Evolutionary conservation across 1,140 invertebrate species (phyloP), one percentile per base, ranked within the genome.

Genomic region (Adelges cooleyi): DNA sequence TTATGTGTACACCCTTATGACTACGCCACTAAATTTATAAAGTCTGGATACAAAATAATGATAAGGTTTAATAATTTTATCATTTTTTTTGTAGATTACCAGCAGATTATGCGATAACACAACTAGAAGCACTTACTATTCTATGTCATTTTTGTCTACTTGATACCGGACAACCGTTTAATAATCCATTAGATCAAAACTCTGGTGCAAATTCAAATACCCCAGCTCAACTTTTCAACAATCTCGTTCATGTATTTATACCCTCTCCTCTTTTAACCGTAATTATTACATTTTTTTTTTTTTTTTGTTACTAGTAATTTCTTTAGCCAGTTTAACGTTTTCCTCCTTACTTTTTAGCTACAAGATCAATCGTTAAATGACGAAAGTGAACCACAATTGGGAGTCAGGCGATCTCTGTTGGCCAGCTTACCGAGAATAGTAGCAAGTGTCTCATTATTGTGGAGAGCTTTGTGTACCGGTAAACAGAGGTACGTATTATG

Each of bases 131-230:
- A 1, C 73, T 94, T 56, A 91, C 89, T 1, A 85, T 89, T 38
- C 75, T 94, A 6, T 83, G 87, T 69, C 90, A 94, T 74, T 92
- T 89, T 74, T 92, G 89, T 70, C 75, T 94, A 15, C 75, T 93
- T 68, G 89, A 93, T 73, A 81, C 80, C 48, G 80, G 79, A 6
- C 81, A 81, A 67, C 81, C 80, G 6, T 80, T 82, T 20, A 83
- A 82, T 71, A 82, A 84, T 40, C 80, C 80, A 10, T 62, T 62
- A 33, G 56, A 62, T 73, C 78, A 11, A 78, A 75, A 65, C 74
- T 75, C 17, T 72, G 73, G 65, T 59, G 66, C 40, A n/a, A 62
- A 62, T 27, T 46, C 56, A 33, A 62, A 62, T 62, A 83, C 83
- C 75, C 81, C 82, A 46, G 50, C 65, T n/a, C 67, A 89, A 72